phyloP scores from a whole-genome alignment of 1,140 invertebrate genomes.

The Hydropsyche tenuis region DNA sequence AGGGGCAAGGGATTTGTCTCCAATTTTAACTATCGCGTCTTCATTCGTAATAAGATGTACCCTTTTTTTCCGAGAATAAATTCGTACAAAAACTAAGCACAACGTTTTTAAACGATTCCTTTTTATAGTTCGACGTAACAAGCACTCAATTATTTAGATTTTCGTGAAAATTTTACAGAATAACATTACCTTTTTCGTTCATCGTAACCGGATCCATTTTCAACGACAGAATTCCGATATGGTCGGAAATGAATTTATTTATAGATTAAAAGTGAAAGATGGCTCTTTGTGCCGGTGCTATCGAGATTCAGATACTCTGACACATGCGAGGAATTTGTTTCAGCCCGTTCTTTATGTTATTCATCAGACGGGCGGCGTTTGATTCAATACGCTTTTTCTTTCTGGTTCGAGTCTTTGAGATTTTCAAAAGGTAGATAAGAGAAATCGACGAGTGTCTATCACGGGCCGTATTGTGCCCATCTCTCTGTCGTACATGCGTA shows the following conservation, averaged over 20 bases:
- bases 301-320: neutral
- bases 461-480: constrained; percentile 1
- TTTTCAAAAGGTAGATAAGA: constrained; percentile 19
- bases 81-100: too few relatives aligned
- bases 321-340: neutral
- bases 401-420: constrained; percentile 11
- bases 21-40: constrained; percentile 23
- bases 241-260: too few relatives aligned
- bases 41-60: constrained; percentile 1
- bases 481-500: neutral
- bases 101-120: too few relatives aligned
- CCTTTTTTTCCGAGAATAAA: neutral
- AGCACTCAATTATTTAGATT: too few relatives aligned
- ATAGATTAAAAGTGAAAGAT: too few relatives aligned
- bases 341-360: constrained; percentile 21
- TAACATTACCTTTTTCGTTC: too few relatives aligned
- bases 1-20: constrained; percentile 19
- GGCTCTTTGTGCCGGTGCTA: too few relatives aligned
- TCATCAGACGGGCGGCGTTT: constrained; percentile 24
- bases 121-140: too few relatives aligned
- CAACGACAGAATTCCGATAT: too few relatives aligned
- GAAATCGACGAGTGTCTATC: constrained; percentile 23
- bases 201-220: too few relatives aligned
- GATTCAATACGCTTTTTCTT: constrained; percentile 39
- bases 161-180: too few relatives aligned